Base-by-base conservation (phyloP, 23 tunicate genomes). In the Oikopleura vanhoeffeni region DNA sequence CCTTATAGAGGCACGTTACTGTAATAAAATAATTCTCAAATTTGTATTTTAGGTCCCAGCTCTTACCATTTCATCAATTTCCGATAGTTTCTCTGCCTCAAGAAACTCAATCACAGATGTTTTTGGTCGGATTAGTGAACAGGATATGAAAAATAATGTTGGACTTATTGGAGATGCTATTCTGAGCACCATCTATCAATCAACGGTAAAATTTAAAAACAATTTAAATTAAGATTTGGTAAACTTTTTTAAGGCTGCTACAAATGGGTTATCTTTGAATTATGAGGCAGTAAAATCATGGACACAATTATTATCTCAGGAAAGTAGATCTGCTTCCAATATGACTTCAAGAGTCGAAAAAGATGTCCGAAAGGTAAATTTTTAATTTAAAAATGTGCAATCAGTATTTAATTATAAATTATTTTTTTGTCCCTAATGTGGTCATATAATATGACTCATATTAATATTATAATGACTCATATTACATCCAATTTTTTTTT, bases 291-390 rank as follows among this genome's bases (percentile, higher is more conserved):
- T 30, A 18, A 13, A 13, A 13, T 33, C 79, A 33, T 71, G 79
- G 79, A 30, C 35, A 2, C 3, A 71, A 2, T 2, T 18, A 18
- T 30, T 71, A 2, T 71, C 79, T 2, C 34, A 3, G 2, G 32
- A 18, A 18, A 2, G 4, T 18, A 71, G 79, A 71, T 71, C 79
- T 28, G 79, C 79, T 28, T 2, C 34, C 3, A 71, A 71, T 30
- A 13, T 32, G 2, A 71, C 79, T 4, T 2, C 27, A 32, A 33
- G 79, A 28, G 27, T 30, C 35, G 2, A 2, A 18, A 71, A 71
- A 18, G 79, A 71, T 32, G 35, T 71, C 79, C 3, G 32, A 71
- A 71, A 71, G 79, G 79, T 71, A n/a, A n/a, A n/a, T n/a, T n/a
- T n/a, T n/a, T n/a, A n/a, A n/a, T n/a, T n/a, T n/a, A n/a, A n/a